phyloP scores from a whole-genome alignment of 2,113 vertebrate genomes.

The Calonectris borealis region DNA sequence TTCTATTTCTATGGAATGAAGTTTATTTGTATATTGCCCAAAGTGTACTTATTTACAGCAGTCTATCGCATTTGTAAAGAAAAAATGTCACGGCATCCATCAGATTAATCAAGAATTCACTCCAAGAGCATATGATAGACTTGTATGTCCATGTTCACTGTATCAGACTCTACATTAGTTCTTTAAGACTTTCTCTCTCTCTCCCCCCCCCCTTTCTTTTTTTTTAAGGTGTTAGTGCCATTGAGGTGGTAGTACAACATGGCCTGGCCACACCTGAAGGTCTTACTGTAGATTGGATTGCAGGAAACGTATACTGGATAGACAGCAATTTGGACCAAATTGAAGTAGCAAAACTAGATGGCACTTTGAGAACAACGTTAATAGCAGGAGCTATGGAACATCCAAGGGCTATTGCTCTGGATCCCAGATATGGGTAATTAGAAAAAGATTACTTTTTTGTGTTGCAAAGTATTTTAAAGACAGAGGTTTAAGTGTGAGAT shows the following conservation, averaged over 20 bases:
- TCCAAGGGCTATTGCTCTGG: slow-evolving; percentile 93
- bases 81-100: background rate
- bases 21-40: background rate
- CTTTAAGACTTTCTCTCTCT: background rate
- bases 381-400: slow-evolving; percentile 98
- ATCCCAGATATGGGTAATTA: slow-evolving; percentile 92
- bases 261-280: slow-evolving; percentile 97
- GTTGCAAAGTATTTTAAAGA: background rate
- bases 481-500: background rate
- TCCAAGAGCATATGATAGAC: background rate
- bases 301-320: slow-evolving; percentile 97
- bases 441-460: accelerated
- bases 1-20: background rate
- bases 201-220: background rate
- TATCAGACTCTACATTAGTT: background rate
- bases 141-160: background rate
- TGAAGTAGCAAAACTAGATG: slow-evolving; percentile 94
- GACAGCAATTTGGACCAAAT: slow-evolving; percentile 99
- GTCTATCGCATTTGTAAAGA: background rate
- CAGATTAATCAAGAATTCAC: background rate
- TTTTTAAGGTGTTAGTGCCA: slow-evolving; percentile 85
- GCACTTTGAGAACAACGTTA: slow-evolving; percentile 89
- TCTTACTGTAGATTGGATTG: slow-evolving; percentile 96
- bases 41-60: background rate
- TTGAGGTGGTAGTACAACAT: slow-evolving; percentile 95